phyloP scores from a whole-genome alignment of 1,140 invertebrate species.

The Zaprionus nigranus region DNA sequence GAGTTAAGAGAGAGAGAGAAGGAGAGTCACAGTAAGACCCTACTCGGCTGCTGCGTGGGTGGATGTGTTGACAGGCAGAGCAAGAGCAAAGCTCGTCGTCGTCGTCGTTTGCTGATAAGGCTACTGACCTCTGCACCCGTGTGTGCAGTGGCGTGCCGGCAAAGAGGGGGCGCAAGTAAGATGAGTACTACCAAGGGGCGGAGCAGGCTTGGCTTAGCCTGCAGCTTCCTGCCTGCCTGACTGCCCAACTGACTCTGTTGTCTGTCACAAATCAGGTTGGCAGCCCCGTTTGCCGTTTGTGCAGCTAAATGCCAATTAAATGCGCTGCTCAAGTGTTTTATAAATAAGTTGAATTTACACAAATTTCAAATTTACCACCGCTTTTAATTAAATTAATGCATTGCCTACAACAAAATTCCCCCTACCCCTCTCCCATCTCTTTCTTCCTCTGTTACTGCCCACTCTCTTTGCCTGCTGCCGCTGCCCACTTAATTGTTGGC shows the following conservation, averaged over 20 bases:
- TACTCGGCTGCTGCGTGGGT: constrained; percentile 25
- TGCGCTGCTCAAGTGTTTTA: constrained; percentile 67
- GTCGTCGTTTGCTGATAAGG: constrained; percentile 63
- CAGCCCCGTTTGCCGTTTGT: constrained; percentile 31
- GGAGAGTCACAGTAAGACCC: background rate
- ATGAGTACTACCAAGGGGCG: background rate
- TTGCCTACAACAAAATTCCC: constrained; percentile 55
- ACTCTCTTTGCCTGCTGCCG: constrained; percentile 2
- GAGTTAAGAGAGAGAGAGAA: too few species aligned
- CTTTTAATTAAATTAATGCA: constrained; percentile 83
- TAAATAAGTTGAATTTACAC: constrained; percentile 80
- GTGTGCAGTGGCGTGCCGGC: constrained; percentile 59
- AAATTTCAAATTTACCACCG: constrained; percentile 70
- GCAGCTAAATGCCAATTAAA: constrained; percentile 43
- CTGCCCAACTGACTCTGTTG: background rate
- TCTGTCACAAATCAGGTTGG: constrained; percentile 49
- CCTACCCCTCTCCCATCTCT: background rate
- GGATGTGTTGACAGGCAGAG: constrained; percentile 32
- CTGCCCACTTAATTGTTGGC: constrained; percentile 79
- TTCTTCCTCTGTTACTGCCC: background rate
- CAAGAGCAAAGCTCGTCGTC: constrained; percentile 23
- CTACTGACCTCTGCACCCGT: constrained; percentile 73
- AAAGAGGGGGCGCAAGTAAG: constrained; percentile 10
- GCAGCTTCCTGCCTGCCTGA: background rate
- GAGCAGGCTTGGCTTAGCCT: constrained; percentile 31